These are phyloP conservation scores for Theristicus caerulescens DNA, from an alignment of 2,113 vertebrate species.

Conservation along the genomic window DNA sequence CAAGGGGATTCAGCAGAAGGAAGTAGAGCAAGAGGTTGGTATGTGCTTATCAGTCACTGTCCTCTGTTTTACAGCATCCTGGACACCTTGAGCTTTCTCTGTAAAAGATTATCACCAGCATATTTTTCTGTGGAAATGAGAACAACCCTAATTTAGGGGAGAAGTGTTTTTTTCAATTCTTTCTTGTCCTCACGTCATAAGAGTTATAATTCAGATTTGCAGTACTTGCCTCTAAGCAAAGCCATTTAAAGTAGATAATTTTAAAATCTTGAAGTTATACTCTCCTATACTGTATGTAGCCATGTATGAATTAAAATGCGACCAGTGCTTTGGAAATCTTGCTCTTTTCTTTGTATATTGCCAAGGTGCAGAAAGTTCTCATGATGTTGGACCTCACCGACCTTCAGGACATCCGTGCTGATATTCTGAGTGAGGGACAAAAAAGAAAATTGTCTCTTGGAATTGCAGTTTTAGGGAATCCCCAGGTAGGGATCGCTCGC, in stretches of 20 bases:
- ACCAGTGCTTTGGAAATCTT: not conserved
- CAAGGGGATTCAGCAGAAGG: conserved; percentile 81
- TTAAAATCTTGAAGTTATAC: not conserved
- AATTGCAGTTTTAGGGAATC: conserved; percentile 87
- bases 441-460: conserved; percentile 87
- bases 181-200: not conserved
- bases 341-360: not conserved
- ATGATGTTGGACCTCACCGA: conserved; percentile 78
- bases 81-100: not conserved
- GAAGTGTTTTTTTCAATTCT: not conserved
- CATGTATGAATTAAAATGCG: accelerated
- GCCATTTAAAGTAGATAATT: not conserved
- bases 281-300: not conserved
- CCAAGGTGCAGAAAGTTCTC: conserved; percentile 82
- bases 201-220: not conserved
- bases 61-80: not conserved
- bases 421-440: conserved; percentile 82
- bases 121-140: not conserved
- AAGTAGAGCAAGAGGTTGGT: conserved; percentile 73
- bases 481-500: conserved; percentile 68
- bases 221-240: not conserved
- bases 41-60: not conserved
- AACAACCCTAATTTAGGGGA: not conserved
- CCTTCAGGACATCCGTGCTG: conserved; percentile 74
- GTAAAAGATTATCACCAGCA: not conserved